Evolutionary conservation across 2,797 vertebrate species (phyloP), one percentile per base, ranked within the genome.

Genomic region (Ctenopoma multispine): DNA sequence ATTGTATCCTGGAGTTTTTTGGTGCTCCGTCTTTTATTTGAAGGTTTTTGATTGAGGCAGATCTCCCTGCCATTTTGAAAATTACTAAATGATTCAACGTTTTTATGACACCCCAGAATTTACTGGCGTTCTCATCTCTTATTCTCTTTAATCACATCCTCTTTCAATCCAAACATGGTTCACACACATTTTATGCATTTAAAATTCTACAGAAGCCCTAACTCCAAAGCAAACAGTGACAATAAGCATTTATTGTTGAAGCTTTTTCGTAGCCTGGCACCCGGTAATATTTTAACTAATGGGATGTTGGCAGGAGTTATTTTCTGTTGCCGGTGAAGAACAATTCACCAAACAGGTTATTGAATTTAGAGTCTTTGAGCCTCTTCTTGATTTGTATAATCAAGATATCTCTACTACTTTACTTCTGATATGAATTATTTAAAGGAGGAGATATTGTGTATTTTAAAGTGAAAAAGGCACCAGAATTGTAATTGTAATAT

Each of bases 11-110:
- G 15, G 38, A 49, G 2, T 66, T 77, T 73, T 72, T 60, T 53
- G 36, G 18, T 7, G 4, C 31, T 69, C 31, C 4, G 8, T 49
- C 44, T 84, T 86, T 85, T 44, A 79, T 83, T 63, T 64, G 48
- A 76, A 66, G 67, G 66, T 60, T 75, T 80, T 57, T 80, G 74
- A 84, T 84, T 85, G 63, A 87, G 70, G 67, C 63, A 72, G 79
- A 85, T 75, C 72, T 81, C 50, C 7, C 23, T 27, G 71, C 73
- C 69, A 79, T 74, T 73, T 79, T 77, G 72, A 74, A 85, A 79
- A 77, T 85, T 72, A 71, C 78, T 91, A 89, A 91, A 92, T 92
- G 80, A 92, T 93, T 92, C 85, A 89, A 79, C 60, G 31, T 80
- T 87, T 85, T 31, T 90, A 63, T 84, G 88, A 89, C 86, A 87